Evolutionary conservation across 2,888 invertebrate species (phyloP).

Genomic region (Coelopa pilipes): DNA sequence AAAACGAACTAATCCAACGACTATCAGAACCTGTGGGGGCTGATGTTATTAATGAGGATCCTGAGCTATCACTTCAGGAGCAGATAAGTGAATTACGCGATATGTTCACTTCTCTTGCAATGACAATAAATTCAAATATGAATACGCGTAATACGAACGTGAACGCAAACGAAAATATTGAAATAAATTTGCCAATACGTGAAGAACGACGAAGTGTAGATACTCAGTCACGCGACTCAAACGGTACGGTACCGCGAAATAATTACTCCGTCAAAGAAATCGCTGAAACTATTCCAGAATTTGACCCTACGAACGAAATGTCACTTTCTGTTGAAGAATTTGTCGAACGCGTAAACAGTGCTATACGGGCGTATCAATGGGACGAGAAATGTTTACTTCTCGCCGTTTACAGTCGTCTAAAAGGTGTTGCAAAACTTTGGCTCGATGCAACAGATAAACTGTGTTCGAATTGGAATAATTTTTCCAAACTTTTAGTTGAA

Average conservation of each 20-base stretch:
- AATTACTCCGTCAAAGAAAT: slow-evolving; percentile 37
- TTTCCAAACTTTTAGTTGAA: neutral
- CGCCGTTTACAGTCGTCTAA: slow-evolving; percentile 36
- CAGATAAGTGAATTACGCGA: neutral
- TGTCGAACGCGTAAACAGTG: slow-evolving; percentile 2
- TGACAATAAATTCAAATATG: neutral
- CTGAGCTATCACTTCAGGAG: neutral
- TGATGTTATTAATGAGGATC: neutral
- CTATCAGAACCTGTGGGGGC: neutral
- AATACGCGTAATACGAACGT: neutral
- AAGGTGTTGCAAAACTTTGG: slow-evolving; percentile 35
- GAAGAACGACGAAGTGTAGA: neutral
- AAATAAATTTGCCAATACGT: neutral
- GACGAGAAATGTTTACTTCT: slow-evolving; percentile 33
- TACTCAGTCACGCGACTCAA: neutral
- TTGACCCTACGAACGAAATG: slow-evolving; percentile 28
- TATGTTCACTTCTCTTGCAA: neutral
- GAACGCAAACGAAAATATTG: neutral
- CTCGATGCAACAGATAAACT: slow-evolving; percentile 20
- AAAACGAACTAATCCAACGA: neutral
- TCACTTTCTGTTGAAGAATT: slow-evolving; percentile 18
- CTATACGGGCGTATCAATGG: neutral
- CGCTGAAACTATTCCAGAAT: slow-evolving; percentile 36
- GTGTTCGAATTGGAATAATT: neutral
- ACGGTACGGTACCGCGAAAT: neutral